Percentiles rank a stretch among this genome's conserved stretches.
phyloP scores from a whole-genome alignment of 2,113 vertebrate species.

The Chionodraco myersi region DNA sequence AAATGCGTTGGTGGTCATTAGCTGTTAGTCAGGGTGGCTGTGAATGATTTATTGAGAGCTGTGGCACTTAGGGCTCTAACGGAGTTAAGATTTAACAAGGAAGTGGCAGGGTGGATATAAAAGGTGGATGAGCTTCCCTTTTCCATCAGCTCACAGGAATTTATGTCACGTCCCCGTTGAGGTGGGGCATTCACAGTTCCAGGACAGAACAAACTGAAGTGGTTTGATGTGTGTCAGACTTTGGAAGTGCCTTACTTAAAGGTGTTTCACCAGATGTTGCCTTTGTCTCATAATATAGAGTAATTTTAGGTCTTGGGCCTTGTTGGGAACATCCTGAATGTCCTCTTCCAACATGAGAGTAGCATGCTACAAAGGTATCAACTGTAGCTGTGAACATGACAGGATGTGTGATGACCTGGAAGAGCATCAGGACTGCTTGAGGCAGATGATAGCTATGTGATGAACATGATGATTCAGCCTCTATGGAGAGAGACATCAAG shows the following conservation, averaged over 20 bases:
- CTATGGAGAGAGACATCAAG: too few species aligned
- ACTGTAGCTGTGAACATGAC: too few species aligned
- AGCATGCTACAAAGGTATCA: too few species aligned
- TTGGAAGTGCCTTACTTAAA: background rate
- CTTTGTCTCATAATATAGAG: background rate
- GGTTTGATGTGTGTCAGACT: background rate
- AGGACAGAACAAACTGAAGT: background rate
- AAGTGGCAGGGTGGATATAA: background rate
- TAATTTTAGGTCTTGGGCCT: too few species aligned
- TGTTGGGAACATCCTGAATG: too few species aligned
- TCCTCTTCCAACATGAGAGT: too few species aligned
- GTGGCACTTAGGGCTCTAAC: constrained; percentile 2
- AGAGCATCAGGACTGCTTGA: too few species aligned
- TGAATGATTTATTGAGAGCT: constrained; percentile 38
- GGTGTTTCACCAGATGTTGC: background rate
- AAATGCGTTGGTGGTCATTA: constrained; percentile 29
- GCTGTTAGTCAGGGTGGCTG: background rate
- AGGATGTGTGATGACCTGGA: too few species aligned
- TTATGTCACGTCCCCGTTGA: background rate
- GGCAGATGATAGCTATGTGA: too few species aligned
- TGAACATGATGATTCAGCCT: too few species aligned
- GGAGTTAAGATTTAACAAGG: constrained; percentile 25
- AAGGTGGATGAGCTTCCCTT: constrained; percentile 5
- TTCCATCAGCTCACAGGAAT: background rate
- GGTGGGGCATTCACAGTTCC: background rate